Conservation (phyloP, 2,113 vertebrate genomes). For the Thunnus maccoyii region DNA sequence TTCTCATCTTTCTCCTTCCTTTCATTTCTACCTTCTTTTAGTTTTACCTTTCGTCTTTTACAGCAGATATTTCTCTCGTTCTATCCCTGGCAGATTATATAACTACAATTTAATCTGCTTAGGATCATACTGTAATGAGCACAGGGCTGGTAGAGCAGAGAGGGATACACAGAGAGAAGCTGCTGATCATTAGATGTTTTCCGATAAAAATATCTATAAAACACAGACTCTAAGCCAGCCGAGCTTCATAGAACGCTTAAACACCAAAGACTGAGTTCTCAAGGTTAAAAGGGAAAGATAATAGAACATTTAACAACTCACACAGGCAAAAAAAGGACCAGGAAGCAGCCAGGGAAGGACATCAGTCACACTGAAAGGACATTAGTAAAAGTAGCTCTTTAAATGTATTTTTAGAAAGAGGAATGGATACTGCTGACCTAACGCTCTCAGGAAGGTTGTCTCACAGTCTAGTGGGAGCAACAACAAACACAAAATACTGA, state of each 20-base stretch:
- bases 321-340: neutral
- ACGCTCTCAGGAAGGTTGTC: constrained; percentile 1
- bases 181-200: constrained; percentile 12
- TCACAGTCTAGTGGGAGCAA: neutral
- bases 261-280: neutral
- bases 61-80: constrained; percentile 22
- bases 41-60: constrained; percentile 7
- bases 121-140: constrained; percentile 66
- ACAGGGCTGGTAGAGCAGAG: constrained; percentile 7
- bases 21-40: constrained; percentile 6
- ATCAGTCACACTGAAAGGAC: neutral
- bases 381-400: neutral
- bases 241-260: neutral
- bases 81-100: constrained; percentile 65
- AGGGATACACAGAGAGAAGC: neutral
- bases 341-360: neutral
- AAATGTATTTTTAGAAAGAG: constrained; percentile 52
- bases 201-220: neutral
- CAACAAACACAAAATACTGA: constrained; percentile 1
- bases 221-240: neutral
- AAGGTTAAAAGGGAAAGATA: neutral
- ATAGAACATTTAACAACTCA: neutral
- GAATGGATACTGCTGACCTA: constrained; percentile 15
- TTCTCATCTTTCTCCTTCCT: neutral
- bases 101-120: constrained; percentile 76